Evolutionary conservation across 2,113 vertebrate genomes (phyloP).

Genomic region (Pachypanchax playfairii): DNA sequence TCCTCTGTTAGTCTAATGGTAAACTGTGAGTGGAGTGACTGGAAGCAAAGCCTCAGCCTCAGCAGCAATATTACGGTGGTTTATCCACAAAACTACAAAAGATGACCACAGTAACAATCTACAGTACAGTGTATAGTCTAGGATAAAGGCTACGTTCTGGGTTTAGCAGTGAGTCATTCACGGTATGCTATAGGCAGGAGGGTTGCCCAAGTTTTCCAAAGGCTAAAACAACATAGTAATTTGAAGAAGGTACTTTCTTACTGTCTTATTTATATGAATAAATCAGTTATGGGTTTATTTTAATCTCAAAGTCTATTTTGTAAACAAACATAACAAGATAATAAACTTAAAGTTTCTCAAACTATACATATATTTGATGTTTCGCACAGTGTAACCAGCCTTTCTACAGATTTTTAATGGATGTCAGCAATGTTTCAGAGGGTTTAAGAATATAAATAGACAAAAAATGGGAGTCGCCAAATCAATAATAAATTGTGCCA

Average conservation of each 20-base stretch:
- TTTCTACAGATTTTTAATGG: too few relatives aligned
- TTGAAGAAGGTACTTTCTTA: conserved; percentile 14
- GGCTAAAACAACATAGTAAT: conserved; percentile 36
- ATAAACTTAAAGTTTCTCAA: not conserved
- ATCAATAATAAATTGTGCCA: too few relatives aligned
- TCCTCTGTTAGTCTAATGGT: conserved; percentile 64
- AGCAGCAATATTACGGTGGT: conserved; percentile 69
- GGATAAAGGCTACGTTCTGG: conserved; percentile 53
- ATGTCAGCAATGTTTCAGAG: too few relatives aligned
- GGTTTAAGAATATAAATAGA: too few relatives aligned
- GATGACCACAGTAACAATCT: conserved; percentile 68
- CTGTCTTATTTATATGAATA: conserved; percentile 11
- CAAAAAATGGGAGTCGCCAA: too few relatives aligned
- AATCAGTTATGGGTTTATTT: conserved; percentile 4
- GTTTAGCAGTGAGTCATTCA: conserved; percentile 70
- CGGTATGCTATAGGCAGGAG: conserved; percentile 56
- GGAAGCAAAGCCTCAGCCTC: conserved; percentile 74
- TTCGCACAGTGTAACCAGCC: too few relatives aligned
- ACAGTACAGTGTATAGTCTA: conserved; percentile 60
- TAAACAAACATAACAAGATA: not conserved
- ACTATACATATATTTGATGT: not conserved
- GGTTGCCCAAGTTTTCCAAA: conserved; percentile 54
- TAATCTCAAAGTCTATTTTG: not conserved
- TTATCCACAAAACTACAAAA: conserved; percentile 62
- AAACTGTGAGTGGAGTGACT: conserved; percentile 72